Percentiles rank a stretch among this genome's conserved stretches.
These are phyloP conservation scores for Chionodraco myersi DNA, from an alignment of 2,113 vertebrate genomes.

Conservation along the genomic window DNA sequence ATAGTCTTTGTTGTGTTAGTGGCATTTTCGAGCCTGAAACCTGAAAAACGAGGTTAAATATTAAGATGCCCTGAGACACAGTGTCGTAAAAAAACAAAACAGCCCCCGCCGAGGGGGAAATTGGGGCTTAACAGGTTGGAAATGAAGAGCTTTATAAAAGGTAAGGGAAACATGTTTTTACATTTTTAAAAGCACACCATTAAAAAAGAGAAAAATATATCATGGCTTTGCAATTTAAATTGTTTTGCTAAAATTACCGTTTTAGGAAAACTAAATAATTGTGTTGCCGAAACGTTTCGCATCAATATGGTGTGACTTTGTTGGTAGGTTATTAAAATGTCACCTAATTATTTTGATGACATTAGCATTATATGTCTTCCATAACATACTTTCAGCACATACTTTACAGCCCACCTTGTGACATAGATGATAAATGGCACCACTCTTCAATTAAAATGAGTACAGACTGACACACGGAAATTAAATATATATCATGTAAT, in stretches of 20 bases:
- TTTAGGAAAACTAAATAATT: not conserved
- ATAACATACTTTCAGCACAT: slow-evolving; percentile 3
- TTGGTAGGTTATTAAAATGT: not conserved
- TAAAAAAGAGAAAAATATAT: no score
- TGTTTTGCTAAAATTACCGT: not conserved
- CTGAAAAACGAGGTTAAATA: no score
- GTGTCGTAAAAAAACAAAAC: no score
- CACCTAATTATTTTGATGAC: not conserved
- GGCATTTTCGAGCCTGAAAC: no score
- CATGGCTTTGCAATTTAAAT: no score
- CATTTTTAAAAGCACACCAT: no score
- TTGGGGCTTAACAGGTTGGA: no score
- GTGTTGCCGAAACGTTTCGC: not conserved
- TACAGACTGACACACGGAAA: slow-evolving; percentile 15
- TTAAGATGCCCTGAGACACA: no score
- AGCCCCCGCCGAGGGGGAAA: no score
- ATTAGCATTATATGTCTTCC: not conserved
- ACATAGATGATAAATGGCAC: slow-evolving; percentile 3
- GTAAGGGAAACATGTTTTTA: no score
- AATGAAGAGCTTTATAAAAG: no score
- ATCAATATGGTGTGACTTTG: not conserved
- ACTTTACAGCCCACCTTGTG: slow-evolving; percentile 13
- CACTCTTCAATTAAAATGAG: not conserved
- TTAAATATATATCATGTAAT: slow-evolving; percentile 53
- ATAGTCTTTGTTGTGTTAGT: no score